phyloP scores from a whole-genome alignment of 2,888 invertebrate genomes.

The Uropetala carovei region DNA sequence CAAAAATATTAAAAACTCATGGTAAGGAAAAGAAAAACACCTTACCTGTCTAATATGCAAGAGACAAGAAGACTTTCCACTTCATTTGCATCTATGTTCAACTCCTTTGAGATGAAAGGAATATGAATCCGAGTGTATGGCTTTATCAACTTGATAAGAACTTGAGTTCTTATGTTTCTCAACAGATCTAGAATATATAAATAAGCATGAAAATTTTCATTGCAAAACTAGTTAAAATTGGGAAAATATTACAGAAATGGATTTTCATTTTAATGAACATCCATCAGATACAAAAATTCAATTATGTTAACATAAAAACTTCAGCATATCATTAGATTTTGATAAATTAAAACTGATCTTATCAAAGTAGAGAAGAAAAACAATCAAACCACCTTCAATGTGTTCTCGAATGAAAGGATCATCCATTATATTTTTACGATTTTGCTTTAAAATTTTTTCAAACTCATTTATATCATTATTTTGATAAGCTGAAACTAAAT shows the following conservation, averaged over 20 bases:
- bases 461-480: constrained; percentile 99
- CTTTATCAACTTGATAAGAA: constrained; percentile 96
- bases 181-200: constrained; percentile 84
- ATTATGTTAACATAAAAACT: neutral
- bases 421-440: constrained; percentile 97
- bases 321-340: neutral
- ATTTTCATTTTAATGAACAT: neutral
- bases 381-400: constrained; percentile 84
- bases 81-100: constrained; percentile 95
- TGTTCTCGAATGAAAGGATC: constrained; percentile 99
- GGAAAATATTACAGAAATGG: neutral
- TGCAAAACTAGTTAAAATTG: neutral
- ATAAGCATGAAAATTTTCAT: neutral
- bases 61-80: constrained; percentile 97
- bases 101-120: constrained; percentile 96
- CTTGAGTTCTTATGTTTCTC: constrained; percentile 97
- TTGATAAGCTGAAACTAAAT: constrained; percentile 97
- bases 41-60: constrained; percentile 97
- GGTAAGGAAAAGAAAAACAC: constrained; percentile 69
- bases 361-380: neutral
- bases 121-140: constrained; percentile 99
- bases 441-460: constrained; percentile 95
- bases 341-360: neutral
- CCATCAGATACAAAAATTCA: neutral
- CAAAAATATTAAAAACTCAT: neutral